Evolutionary conservation across 2,888 invertebrate genomes (phyloP), one percentile per base, ranked within the genome.

Genomic region (Agrotis segetum): DNA sequence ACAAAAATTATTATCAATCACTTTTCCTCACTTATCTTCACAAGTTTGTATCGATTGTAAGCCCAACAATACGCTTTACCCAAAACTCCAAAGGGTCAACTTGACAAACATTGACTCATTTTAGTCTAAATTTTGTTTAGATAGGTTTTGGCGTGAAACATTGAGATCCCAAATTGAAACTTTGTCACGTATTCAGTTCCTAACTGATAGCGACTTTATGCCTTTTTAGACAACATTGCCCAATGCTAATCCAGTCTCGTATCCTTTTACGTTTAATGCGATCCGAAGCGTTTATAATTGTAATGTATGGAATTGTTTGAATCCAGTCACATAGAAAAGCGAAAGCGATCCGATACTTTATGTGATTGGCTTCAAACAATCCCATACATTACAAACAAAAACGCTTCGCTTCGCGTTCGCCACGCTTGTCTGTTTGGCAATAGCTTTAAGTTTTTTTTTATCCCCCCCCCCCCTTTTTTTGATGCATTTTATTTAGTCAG

Each of bases 51-150:
- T 78, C 29, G 14, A 66, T 53, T 63, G 49, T 19, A 52, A 40
- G 16, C 47, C 19, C 11, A 64, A 61, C 70, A 62, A 73, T 66
- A 70, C 53, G 58, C 69, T 64, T 74, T 52, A 63, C 53, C 56
- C 50, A 60, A 73, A 77, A 71, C 73, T 74, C 73, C 59, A 78
- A 76, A 78, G 82, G 82, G 81, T 79, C 66, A 67, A 56, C 65
- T 74, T 53, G 29, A 70, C 73, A 82, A 83, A 82, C 74, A 80
- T 80, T 64, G 70, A 71, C 82, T 78, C 75, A 77, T 84, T 83
- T 84, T 66, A 66, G 71, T 58, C 67, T 55, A 81, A 81, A 83
- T 75, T 82, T 74, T 83, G 78, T 82, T 78, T 81, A 63, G 46
- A 71, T 79, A 84, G 82, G 79, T 77, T 75, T 65, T 63, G 67